phyloP scores from a whole-genome alignment of 2,888 invertebrate species.

The Poecilus cupreus region DNA sequence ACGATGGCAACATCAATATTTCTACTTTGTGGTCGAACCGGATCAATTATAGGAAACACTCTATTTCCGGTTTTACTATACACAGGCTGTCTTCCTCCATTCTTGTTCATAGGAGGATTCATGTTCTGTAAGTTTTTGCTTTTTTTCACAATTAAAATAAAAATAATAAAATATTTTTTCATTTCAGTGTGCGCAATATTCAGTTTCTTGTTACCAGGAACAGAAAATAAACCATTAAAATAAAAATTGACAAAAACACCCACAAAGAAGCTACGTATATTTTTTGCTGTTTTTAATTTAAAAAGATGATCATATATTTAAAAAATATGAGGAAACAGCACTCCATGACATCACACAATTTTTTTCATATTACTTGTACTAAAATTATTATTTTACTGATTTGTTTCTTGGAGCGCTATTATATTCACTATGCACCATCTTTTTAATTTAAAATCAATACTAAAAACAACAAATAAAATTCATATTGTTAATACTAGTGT shows the following conservation, averaged over 20 bases:
- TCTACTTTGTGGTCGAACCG: constrained; percentile 70
- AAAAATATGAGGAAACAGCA: not conserved
- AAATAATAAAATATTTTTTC: not conserved
- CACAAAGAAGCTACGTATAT: too few relatives aligned
- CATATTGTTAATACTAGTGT: not conserved
- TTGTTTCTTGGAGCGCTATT: too few relatives aligned
- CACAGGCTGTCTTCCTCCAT: constrained; percentile 66
- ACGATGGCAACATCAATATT: constrained; percentile 70
- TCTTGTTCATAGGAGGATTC: constrained; percentile 64
- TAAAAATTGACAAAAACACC: not conserved
- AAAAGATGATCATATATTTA: too few relatives aligned
- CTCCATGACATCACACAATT: not conserved
- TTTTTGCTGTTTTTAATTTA: too few relatives aligned
- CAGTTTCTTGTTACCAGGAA: constrained; percentile 43
- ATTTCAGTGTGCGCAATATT: constrained; percentile 52
- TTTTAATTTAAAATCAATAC: too few relatives aligned
- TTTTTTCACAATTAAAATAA: not conserved
- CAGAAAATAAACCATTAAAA: constrained; percentile 50
- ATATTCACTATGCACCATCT: too few relatives aligned
- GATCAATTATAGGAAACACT: constrained; percentile 69
- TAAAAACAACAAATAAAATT: not conserved
- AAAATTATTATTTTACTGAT: too few relatives aligned
- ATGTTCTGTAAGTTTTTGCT: constrained; percentile 64
- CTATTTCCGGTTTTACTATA: constrained; percentile 69
- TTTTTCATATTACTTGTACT: not conserved